These are phyloP conservation scores for Sebastolobus alascanus DNA, from an alignment of 2,797 vertebrate genomes.

Conservation along the genomic window DNA sequence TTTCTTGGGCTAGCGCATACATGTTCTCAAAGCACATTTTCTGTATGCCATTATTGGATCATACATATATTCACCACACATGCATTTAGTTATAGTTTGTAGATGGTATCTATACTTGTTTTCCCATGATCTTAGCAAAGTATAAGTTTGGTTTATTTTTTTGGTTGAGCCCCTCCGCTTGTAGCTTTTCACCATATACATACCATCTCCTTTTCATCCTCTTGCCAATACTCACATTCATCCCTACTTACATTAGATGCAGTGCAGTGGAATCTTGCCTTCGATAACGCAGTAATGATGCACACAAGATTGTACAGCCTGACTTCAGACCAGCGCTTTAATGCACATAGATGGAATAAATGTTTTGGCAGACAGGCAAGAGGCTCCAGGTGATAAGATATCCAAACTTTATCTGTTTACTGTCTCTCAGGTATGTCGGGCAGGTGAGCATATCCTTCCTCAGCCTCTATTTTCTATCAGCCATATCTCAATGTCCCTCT, in stretches of 20 bases:
- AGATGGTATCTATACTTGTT: neutral
- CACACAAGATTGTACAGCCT: conserved; percentile 42
- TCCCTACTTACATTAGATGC: conserved; percentile 12
- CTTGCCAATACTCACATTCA: conserved; percentile 26
- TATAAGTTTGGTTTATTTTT: neutral
- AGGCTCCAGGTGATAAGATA: conserved; percentile 67
- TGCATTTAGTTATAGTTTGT: conserved; percentile 12
- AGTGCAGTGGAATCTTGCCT: conserved; percentile 29
- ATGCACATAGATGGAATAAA: conserved; percentile 65
- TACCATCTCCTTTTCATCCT: conserved; percentile 20
- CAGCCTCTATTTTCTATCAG: conserved; percentile 71
- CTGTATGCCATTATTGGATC: neutral
- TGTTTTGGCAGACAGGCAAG: conserved; percentile 62
- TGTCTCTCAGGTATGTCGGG: conserved; percentile 72
- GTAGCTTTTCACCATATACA: conserved; percentile 21
- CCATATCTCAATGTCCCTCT: conserved; percentile 70
- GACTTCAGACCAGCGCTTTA: conserved; percentile 37
- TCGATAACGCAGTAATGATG: conserved; percentile 54
- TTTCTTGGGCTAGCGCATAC: neutral
- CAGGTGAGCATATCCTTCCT: conserved; percentile 74
- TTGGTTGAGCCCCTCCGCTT: neutral
- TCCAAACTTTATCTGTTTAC: conserved; percentile 77
- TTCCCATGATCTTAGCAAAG: neutral
- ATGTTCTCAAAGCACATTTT: neutral
- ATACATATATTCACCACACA: neutral